Conservation (phyloP, 2,797 vertebrate genomes). For the Anisognathus igniventris region DNA sequence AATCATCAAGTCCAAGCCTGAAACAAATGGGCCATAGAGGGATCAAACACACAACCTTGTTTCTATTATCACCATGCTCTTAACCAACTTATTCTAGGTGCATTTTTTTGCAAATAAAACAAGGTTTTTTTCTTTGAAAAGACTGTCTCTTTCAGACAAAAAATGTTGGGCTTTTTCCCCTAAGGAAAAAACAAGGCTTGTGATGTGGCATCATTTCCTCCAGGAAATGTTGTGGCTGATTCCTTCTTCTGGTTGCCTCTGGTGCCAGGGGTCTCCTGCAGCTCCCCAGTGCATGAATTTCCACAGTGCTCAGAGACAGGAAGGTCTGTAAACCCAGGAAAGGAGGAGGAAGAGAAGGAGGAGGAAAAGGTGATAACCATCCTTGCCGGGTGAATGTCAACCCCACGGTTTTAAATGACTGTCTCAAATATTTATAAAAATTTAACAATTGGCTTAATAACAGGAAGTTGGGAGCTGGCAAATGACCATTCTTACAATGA, state of each 20-base stretch:
- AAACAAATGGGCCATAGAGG: background rate
- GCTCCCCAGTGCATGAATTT: background rate
- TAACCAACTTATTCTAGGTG: background rate
- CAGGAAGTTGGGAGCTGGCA: slow-evolving; percentile 16
- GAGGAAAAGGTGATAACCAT: background rate
- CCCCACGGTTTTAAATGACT: background rate
- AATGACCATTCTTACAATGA: background rate
- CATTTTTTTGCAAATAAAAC: background rate
- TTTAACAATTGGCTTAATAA: slow-evolving; percentile 28
- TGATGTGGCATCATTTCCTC: background rate
- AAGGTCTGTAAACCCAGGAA: background rate
- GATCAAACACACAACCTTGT: background rate
- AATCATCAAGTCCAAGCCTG: background rate
- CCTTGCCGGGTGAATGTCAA: background rate
- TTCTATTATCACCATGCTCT: background rate
- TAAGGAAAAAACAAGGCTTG: background rate
- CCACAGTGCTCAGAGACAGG: background rate
- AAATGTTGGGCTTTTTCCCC: background rate
- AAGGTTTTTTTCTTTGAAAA: background rate
- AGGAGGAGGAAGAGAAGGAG: background rate
- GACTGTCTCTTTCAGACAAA: background rate
- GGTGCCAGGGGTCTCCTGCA: background rate
- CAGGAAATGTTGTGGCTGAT: background rate
- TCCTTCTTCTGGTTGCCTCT: background rate
- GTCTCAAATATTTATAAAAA: slow-evolving; percentile 1